Evolutionary conservation across 2,888 invertebrate genomes (phyloP), one percentile per base, ranked within the genome.

Genomic region (Drosophila lutescens): DNA sequence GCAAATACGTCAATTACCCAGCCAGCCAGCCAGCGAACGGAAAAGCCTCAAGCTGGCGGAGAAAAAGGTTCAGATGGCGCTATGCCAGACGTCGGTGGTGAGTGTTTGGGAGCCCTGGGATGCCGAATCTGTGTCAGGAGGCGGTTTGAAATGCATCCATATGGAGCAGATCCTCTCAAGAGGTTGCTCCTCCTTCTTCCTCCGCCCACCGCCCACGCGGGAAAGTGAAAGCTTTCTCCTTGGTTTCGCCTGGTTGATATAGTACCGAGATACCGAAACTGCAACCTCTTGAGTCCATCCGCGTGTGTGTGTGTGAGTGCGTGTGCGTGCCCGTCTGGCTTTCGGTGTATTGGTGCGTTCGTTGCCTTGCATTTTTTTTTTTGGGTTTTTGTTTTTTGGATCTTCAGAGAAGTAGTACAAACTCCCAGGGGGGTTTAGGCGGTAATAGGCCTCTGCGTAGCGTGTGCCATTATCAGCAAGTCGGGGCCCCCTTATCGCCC

Each of bases 61-160:
- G 72, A 91, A 91, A 79, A 91, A 91, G 88, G 86, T 86, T 76
- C 90, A 90, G 71, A 95, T 95, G 95, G 94, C 95, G 91, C 94
- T 95, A 92, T 95, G 95, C 94, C 95, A 95, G 92, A 93, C 94
- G 86, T 94, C 95, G 90, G 95, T 95, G 93, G 93, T 94, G 91
- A 94, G 93, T 93, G 90, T 2, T 15, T 15, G 4, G 10, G 1
- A 1, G 10, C 12, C 8, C 4, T 15, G 15, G 7, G 13, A 17
- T 10, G 2, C 15, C 2, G 2, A 3, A 38, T 15, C 8, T 36
- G 30, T 40, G 20, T 7, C 46, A 40, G 30, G 7, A 30, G 12
- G 30, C 2, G 43, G 26, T 20, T 26, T 20, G 46, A 13, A 15
- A 34, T 60, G 46, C 47, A 62, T 61, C 40, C 30, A 79, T 81